phyloP scores from a whole-genome alignment of 64 coral and sea anemone genomes.

The Porites australiensis region DNA sequence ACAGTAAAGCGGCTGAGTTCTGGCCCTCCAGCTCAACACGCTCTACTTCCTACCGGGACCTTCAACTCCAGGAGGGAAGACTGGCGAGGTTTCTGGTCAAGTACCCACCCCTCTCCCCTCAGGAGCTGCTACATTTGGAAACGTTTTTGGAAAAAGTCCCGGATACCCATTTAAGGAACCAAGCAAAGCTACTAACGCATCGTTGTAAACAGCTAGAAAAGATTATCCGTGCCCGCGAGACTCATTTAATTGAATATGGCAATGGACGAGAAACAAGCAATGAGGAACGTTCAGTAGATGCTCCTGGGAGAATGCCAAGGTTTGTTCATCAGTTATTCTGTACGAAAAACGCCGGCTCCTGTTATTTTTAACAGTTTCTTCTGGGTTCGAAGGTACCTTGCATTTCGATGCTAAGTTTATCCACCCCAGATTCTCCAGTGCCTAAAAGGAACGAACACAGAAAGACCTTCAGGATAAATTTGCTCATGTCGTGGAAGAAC shows the following conservation, averaged over 20 bases:
- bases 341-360: no score
- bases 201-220: constrained; percentile 84
- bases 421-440: no score
- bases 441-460: no score
- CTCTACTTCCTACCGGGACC: constrained; percentile 58
- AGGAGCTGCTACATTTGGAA: constrained; percentile 70
- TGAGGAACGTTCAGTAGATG: not conserved
- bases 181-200: constrained; percentile 62
- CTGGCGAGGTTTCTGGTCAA: constrained; percentile 68
- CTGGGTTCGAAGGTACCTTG: no score
- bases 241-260: constrained; percentile 54
- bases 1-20: constrained; percentile 81
- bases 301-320: constrained; percentile 1
- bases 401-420: no score
- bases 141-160: constrained; percentile 62
- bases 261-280: not conserved
- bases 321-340: not conserved
- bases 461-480: no score
- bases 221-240: constrained; percentile 67
- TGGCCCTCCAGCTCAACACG: constrained; percentile 50
- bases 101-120: constrained; percentile 71
- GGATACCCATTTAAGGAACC: constrained; percentile 62
- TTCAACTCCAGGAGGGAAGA: constrained; percentile 55
- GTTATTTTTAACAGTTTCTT: no score
- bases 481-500: no score